A percentile compares a stretch with the other conserved stretches of the same genome.
These are phyloP conservation scores for Neoitamus cyanurus DNA, from an alignment of 2,888 invertebrate species.

Conservation along the genomic window DNA sequence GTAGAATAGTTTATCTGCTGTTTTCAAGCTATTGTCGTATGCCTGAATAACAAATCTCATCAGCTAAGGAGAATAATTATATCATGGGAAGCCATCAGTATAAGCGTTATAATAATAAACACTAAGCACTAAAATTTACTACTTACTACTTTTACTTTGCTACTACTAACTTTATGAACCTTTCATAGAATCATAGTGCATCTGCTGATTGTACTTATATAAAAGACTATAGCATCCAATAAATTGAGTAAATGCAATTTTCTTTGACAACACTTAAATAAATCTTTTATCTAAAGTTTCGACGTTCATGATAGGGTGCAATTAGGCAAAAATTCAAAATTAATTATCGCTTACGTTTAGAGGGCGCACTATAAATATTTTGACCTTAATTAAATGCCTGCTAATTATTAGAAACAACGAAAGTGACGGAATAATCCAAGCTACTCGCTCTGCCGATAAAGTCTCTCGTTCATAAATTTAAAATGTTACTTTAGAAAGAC, in stretches of 20 bases:
- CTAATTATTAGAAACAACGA: neutral
- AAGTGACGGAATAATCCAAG: neutral
- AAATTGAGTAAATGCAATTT: neutral
- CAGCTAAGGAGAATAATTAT: too few relatives aligned
- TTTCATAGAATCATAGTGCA: too few relatives aligned
- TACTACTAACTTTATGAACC: too few relatives aligned
- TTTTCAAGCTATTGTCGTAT: too few relatives aligned
- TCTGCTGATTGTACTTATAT: too few relatives aligned
- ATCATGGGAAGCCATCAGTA: too few relatives aligned
- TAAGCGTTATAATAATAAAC: too few relatives aligned
- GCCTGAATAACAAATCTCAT: too few relatives aligned
- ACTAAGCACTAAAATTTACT: too few relatives aligned
- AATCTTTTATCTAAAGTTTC: neutral
- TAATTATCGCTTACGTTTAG: neutral
- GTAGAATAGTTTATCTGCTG: too few relatives aligned
- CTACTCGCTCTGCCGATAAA: neutral
- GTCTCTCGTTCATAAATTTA: neutral
- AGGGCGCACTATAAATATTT: neutral
- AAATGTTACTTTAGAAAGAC: neutral
- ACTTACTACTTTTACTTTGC: too few relatives aligned
- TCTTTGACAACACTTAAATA: neutral
- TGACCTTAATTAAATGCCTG: neutral
- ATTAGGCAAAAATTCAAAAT: neutral
- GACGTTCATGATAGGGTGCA: neutral
- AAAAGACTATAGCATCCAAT: neutral